phyloP scores from a whole-genome alignment of 2,797 vertebrate genomes.

The Saxicola maurus region DNA sequence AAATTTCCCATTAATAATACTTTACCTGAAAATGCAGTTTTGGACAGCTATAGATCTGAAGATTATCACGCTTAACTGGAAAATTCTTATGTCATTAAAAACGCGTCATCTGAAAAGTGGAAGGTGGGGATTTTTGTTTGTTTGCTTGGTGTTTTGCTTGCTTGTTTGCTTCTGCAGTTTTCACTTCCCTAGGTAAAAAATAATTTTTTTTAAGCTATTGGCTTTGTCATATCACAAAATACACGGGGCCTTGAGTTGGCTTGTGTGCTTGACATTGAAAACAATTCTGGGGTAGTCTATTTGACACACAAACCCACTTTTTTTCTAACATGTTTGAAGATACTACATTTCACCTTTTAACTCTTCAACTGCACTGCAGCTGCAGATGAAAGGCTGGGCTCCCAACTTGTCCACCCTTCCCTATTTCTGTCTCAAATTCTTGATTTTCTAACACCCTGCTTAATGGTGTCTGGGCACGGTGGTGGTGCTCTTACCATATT shows the following conservation, averaged over 20 bases:
- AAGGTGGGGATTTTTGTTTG: background rate
- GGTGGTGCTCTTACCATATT: fast-evolving
- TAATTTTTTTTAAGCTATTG: background rate
- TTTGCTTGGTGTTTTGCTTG: background rate
- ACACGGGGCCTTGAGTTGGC: background rate
- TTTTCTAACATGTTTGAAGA: background rate
- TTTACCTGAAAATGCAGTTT: background rate
- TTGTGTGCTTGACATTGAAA: background rate
- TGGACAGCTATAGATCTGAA: background rate
- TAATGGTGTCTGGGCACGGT: fast-evolving
- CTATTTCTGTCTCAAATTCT: background rate
- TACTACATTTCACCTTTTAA: background rate
- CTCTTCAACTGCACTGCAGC: fast-evolving
- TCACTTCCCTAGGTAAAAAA: background rate
- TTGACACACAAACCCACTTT: background rate
- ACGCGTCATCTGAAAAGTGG: background rate
- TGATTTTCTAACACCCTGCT: background rate
- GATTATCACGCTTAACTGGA: background rate
- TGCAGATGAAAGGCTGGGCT: background rate
- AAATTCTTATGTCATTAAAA: background rate
- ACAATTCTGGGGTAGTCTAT: background rate
- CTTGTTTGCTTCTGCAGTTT: background rate
- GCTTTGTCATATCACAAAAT: background rate
- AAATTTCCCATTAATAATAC: no score
- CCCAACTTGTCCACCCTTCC: background rate